Percentiles rank a stretch among this genome's conserved stretches.
These are phyloP conservation scores for Parascotia fuliginaria DNA, from an alignment of 2,888 invertebrate species.

Conservation along the genomic window DNA sequence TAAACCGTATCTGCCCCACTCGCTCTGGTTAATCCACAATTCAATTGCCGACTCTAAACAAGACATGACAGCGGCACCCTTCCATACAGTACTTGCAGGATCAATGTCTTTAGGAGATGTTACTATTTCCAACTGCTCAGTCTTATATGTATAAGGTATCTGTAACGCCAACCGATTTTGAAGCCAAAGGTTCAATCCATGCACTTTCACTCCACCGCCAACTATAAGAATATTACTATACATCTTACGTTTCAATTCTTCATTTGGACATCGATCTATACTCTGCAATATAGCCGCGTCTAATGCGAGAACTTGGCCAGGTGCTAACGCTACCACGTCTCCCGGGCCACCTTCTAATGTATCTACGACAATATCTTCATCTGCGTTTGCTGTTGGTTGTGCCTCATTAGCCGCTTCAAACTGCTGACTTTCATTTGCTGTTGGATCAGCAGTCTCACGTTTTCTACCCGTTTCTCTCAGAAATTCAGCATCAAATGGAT, in stretches of 20 bases:
- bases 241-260: conserved; percentile 97
- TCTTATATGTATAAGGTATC: conserved; percentile 92
- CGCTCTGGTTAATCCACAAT: conserved; percentile 94
- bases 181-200: conserved; percentile 93
- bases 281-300: conserved; percentile 97
- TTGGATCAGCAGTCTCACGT: conserved; percentile 74
- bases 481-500: conserved; percentile 97
- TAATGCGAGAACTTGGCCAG: conserved; percentile 93
- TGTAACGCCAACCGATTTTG: conserved; percentile 94
- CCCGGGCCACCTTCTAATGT: conserved; percentile 83
- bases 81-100: conserved; percentile 96
- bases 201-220: conserved; percentile 96
- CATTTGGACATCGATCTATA: conserved; percentile 94
- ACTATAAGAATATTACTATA: conserved; percentile 96
- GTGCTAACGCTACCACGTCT: conserved; percentile 89
- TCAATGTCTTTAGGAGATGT: conserved; percentile 97
- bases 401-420: conserved; percentile 82
- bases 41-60: conserved; percentile 97
- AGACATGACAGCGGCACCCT: conserved; percentile 97
- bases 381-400: conserved; percentile 81
- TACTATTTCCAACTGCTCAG: conserved; percentile 95
- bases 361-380: conserved; percentile 92
- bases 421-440: conserved; percentile 73
- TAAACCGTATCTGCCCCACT: conserved; percentile 95
- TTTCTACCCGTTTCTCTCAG: conserved; percentile 93